phyloP scores from a whole-genome alignment of 1,140 invertebrate species.

The Cyrtorhinus lividipennis region DNA sequence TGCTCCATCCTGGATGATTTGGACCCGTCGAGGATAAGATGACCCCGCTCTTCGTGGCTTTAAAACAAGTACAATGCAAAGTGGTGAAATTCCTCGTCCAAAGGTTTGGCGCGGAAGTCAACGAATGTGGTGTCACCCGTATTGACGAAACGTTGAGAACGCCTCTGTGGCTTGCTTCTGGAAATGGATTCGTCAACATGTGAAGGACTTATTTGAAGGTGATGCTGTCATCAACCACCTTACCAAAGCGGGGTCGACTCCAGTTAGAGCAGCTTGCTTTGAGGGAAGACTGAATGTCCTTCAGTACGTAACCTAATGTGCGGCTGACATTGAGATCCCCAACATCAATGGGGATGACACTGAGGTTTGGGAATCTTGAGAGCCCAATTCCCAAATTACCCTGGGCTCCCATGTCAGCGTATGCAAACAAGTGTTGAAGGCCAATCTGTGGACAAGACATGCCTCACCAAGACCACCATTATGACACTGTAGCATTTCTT shows the following conservation, averaged over 20 bases:
- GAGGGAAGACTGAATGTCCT: conserved; percentile 76
- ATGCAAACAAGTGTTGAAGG: conserved; percentile 72
- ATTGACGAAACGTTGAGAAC: no score
- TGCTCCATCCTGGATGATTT: no score
- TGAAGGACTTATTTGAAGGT: conserved; percentile 69
- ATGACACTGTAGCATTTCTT: conserved; percentile 62
- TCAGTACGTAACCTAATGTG: conserved; percentile 63
- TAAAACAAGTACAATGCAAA: no score
- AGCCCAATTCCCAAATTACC: conserved; percentile 49
- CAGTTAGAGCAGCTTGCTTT: conserved; percentile 71
- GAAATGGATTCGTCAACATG: conserved; percentile 68
- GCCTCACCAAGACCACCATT: conserved; percentile 82
- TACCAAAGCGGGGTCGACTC: conserved; percentile 70
- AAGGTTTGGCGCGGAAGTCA: no score
- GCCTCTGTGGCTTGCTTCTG: conserved; percentile 86
- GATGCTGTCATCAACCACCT: conserved; percentile 80
- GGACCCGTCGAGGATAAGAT: no score
- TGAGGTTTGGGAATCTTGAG: conserved; percentile 35
- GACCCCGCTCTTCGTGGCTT: no score
- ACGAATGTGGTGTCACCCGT: no score
- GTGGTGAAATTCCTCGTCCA: no score
- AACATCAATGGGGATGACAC: conserved; percentile 59
- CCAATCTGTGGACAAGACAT: conserved; percentile 85
- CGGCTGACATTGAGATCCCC: conserved; percentile 68
- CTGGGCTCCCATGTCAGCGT: conserved; percentile 57